phyloP scores from a whole-genome alignment of 1,140 invertebrate genomes.

The Colletes latitarsis region DNA sequence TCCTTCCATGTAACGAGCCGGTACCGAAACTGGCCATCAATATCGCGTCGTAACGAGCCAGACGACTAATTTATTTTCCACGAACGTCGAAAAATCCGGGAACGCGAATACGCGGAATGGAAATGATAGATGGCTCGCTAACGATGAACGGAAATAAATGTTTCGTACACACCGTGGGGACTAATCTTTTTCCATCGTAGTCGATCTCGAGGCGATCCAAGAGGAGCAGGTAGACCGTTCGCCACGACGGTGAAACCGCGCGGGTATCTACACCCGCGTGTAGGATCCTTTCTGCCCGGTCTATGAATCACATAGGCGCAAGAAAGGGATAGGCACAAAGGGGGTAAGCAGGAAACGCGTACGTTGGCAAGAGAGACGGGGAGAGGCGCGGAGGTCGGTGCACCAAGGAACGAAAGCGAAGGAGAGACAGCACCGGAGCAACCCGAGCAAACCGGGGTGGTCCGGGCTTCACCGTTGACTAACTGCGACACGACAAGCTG shows the following conservation, averaged over 20 bases:
- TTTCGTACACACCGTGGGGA: not conserved
- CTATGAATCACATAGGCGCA: conserved; percentile 58
- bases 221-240: conserved; percentile 35
- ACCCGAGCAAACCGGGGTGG: conserved; percentile 68
- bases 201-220: conserved; percentile 36
- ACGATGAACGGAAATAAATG: conserved; percentile 5
- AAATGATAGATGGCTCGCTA: not conserved
- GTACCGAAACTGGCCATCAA: not conserved
- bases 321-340: conserved; percentile 48
- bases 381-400: conserved; percentile 50
- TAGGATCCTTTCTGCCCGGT: conserved; percentile 47
- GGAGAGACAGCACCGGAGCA: conserved; percentile 36
- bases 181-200: conserved; percentile 21
- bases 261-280: conserved; percentile 35
- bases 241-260: conserved; percentile 3
- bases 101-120: not conserved
- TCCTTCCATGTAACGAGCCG: not conserved
- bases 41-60: not conserved
- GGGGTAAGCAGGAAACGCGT: conserved; percentile 40
- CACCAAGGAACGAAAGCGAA: conserved; percentile 35
- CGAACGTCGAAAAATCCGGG: not conserved
- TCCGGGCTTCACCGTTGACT: conserved; percentile 69
- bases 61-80: conserved; percentile 12
- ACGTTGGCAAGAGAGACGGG: conserved; percentile 7
- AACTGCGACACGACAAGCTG: conserved; percentile 75